Evolutionary conservation across 1,140 invertebrate species (phyloP).

Genomic region (Bombyx mandarina): DNA sequence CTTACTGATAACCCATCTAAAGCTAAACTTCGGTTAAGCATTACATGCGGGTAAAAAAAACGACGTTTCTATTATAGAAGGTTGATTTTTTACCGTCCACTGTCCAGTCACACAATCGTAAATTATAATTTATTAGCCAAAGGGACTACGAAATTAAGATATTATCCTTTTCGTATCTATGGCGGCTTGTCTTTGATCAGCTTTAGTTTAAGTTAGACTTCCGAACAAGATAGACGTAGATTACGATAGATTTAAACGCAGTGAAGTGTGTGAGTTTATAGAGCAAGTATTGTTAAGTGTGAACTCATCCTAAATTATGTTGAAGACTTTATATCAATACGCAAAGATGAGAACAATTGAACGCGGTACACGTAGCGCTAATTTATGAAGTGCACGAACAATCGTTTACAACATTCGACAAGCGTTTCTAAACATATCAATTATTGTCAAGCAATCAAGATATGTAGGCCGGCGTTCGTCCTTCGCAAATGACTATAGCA

Average conservation of each 20-base stretch:
- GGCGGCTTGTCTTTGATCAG: slow-evolving; percentile 49
- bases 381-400: slow-evolving; percentile 30
- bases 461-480: no score
- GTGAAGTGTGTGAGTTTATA: not conserved
- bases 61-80: slow-evolving; percentile 62
- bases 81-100: slow-evolving; percentile 45
- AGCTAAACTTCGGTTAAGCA: slow-evolving; percentile 43
- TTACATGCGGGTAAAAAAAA: slow-evolving; percentile 61
- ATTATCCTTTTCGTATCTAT: slow-evolving; percentile 39
- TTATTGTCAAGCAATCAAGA: not conserved
- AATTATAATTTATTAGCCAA: slow-evolving; percentile 65
- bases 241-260: no score
- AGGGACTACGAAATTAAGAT: slow-evolving; percentile 63
- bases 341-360: slow-evolving; percentile 18
- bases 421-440: slow-evolving; percentile 8
- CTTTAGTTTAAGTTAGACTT: slow-evolving; percentile 43
- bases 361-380: slow-evolving; percentile 51
- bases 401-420: slow-evolving; percentile 13
- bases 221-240: slow-evolving; percentile 39
- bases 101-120: slow-evolving; percentile 54
- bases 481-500: no score
- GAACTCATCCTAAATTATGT: no score
- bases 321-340: no score
- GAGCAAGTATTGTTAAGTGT: slow-evolving; percentile 32
- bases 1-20: slow-evolving; percentile 35